A percentile compares a stretch with the other conserved stretches of the same genome.
Evolutionary conservation across 2,113 vertebrate genomes (phyloP).

Genomic region (Phylloscopus trochiloides): DNA sequence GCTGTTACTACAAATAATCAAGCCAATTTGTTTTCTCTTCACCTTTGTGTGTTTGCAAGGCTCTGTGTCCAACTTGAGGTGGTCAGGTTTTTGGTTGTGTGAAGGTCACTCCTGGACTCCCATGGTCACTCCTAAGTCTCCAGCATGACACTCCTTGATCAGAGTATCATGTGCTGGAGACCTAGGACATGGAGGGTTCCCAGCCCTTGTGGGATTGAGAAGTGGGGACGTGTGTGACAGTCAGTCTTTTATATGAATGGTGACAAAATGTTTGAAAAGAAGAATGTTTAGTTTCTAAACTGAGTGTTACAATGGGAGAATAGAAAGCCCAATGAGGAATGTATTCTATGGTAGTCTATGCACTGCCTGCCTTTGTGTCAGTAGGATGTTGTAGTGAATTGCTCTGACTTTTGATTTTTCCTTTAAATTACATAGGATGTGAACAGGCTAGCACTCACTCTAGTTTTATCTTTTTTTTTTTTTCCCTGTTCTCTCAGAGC

Average conservation of each 20-base stretch:
- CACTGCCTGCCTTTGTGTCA: background rate
- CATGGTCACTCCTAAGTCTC: background rate
- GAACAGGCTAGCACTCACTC: background rate
- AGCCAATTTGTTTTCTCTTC: background rate
- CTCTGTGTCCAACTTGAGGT: background rate
- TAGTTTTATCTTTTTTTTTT: background rate
- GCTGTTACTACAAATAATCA: background rate
- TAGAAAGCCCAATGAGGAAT: background rate
- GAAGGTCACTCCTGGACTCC: background rate
- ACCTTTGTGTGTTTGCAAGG: background rate
- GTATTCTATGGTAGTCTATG: background rate
- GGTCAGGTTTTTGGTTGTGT: background rate
- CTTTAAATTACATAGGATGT: background rate
- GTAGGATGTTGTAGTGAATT: background rate
- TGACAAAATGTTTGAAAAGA: background rate
- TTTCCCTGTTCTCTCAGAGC: conserved; percentile 57
- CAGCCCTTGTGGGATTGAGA: background rate
- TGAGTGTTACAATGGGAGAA: background rate
- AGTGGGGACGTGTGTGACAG: rapidly evolving
- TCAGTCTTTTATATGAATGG: background rate
- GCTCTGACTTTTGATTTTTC: background rate
- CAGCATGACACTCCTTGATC: background rate
- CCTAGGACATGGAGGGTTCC: background rate
- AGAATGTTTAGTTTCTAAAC: background rate
- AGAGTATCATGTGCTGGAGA: background rate